These are phyloP conservation scores for Epinephelus lanceolatus DNA, from an alignment of 2,113 vertebrate genomes.

Conservation along the genomic window DNA sequence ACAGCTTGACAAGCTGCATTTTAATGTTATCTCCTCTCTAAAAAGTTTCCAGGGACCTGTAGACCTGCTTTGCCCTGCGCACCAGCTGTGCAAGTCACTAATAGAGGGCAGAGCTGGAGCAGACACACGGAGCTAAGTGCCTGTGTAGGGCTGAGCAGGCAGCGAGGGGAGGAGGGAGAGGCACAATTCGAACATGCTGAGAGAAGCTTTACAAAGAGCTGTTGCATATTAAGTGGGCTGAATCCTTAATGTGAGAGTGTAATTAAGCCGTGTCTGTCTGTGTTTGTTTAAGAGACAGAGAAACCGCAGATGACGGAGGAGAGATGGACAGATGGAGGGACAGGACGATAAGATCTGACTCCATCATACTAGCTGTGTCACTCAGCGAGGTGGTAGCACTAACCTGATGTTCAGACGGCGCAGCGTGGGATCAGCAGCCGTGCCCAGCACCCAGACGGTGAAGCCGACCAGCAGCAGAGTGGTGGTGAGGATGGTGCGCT, in stretches of 20 bases:
- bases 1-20: conserved; percentile 15
- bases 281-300: background rate
- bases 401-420: conserved; percentile 89
- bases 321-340: conserved; percentile 2
- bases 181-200: conserved; percentile 22
- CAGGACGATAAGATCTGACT: background rate
- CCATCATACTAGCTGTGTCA: background rate
- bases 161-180: conserved; percentile 10
- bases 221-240: conserved; percentile 13
- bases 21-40: conserved; percentile 19
- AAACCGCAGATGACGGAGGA: background rate
- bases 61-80: conserved; percentile 34
- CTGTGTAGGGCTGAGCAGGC: conserved; percentile 13
- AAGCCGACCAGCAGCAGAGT: conserved; percentile 87
- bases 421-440: conserved; percentile 86
- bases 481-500: conserved; percentile 88
- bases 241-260: conserved; percentile 14
- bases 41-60: conserved; percentile 46
- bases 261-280: conserved; percentile 21
- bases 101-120: conserved; percentile 56
- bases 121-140: conserved; percentile 32
- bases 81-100: conserved; percentile 56
- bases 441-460: conserved; percentile 88
- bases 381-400: conserved; percentile 49
- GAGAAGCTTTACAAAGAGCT: conserved; percentile 32